phyloP scores from a whole-genome alignment of 2,797 vertebrate genomes.

The Sebastes jordani region DNA sequence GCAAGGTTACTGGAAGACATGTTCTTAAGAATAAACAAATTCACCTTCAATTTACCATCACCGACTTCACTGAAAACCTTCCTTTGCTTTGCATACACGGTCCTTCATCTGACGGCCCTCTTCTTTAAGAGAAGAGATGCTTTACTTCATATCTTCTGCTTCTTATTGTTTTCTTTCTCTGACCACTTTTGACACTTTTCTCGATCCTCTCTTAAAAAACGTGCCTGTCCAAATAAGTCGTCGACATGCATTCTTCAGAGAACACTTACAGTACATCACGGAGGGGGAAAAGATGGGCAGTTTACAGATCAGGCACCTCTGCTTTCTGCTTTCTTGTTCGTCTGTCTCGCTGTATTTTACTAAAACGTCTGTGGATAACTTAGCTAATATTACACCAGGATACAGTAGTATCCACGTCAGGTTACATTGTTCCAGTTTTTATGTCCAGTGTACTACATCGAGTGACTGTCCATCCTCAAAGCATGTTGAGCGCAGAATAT shows the following conservation, averaged over 20 bases:
- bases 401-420: slow-evolving; percentile 2
- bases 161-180: slow-evolving; percentile 6
- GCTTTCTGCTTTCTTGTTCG: slow-evolving; percentile 2
- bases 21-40: slow-evolving; percentile 28
- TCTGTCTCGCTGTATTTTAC: background rate
- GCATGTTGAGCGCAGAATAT: slow-evolving; percentile 14
- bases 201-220: slow-evolving; percentile 28
- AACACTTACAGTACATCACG: background rate
- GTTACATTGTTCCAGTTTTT: slow-evolving; percentile 49
- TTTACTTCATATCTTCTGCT: background rate
- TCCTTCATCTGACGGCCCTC: background rate
- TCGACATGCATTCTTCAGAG: slow-evolving; percentile 8
- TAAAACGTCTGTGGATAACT: background rate
- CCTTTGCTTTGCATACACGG: background rate
- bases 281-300: background rate
- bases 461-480: slow-evolving; percentile 2
- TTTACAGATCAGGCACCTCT: slow-evolving; percentile 28
- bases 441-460: slow-evolving; percentile 44
- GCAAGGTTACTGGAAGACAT: slow-evolving; percentile 69
- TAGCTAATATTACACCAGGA: slow-evolving; percentile 9
- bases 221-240: slow-evolving; percentile 25
- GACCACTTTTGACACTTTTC: slow-evolving; percentile 13
- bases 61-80: slow-evolving; percentile 55
- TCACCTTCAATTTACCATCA: slow-evolving; percentile 49
- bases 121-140: background rate